Percentiles rank a stretch among this genome's conserved stretches.
Evolutionary conservation across 2,113 vertebrate species (phyloP).

Genomic region (Aplodontia rufa): DNA sequence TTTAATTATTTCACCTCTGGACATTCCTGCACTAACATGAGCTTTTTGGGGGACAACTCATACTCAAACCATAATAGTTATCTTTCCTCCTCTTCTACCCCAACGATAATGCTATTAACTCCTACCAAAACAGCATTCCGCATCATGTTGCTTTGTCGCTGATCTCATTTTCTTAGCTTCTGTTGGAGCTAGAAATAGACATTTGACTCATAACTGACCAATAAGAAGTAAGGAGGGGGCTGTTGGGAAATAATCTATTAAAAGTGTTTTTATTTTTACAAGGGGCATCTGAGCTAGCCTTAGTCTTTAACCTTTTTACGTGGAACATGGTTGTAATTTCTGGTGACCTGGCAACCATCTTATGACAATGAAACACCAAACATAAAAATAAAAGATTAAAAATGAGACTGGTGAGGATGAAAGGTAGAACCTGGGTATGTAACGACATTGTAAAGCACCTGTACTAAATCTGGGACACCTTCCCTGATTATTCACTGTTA

Average conservation of each 20-base stretch:
- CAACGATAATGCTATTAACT: neutral
- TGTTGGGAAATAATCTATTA: neutral
- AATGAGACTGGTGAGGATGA: neutral
- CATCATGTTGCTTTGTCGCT: no score
- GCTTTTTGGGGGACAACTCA: no score
- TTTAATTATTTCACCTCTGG: no score
- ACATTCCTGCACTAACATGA: no score
- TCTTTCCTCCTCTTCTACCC: neutral
- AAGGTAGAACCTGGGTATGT: neutral
- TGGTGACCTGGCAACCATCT: neutral
- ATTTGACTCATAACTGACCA: neutral
- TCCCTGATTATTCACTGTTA: neutral
- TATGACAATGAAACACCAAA: neutral
- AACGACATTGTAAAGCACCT: neutral
- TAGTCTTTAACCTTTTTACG: neutral
- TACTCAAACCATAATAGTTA: no score
- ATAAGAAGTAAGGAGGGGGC: neutral
- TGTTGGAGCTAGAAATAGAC: neutral
- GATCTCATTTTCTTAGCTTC: neutral
- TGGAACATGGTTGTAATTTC: neutral
- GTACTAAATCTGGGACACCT: neutral
- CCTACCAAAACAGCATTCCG: neutral
- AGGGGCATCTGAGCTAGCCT: neutral
- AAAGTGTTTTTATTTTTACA: neutral
- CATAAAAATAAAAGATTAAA: neutral